Base-by-base conservation (phyloP, 1,140 invertebrate genomes). In the Atta colombica region DNA sequence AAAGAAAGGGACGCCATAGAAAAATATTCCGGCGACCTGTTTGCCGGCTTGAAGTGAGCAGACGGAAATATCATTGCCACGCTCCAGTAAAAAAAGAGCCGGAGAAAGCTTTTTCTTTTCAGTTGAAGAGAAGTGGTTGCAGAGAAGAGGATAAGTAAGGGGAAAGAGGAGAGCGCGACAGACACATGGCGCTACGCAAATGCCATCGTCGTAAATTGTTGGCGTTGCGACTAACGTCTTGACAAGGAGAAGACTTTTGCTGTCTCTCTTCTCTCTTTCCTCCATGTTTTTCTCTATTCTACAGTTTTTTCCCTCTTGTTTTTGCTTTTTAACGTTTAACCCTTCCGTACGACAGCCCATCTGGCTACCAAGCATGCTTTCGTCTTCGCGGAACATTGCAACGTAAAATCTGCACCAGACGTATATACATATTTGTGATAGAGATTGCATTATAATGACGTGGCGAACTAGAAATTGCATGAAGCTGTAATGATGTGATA, bases 131-230 rank as follows among this genome's bases (percentile, higher is more conserved):
- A 18, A 88, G 74, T 75, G 25, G 25, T 25, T 25, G 74, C 69
- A 66, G 77, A 55, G 53, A 69, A 45, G 86, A 71, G 60, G 68
- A 80, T 28, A 61, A 45, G 60, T 39, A 2, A 8, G 45, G 14
- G 10, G 10, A 84, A 90, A 89, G 92, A 92, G 88, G 45, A 53
- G 77, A 87, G 72, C 81, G 85, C 69, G 87, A 86, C 90, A 80
- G 89, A 94, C 94, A 95, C 92, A 95, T 95, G 94, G 93, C 93
- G 90, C 90, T 93, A 89, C 71, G 87, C 84, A 89, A 91, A 92
- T 86, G 87, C 87, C 81, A 82, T 21, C 82, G 88, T 69, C 91
- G 89, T 93, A 91, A 92, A 92, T 86, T 89, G 90, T 90, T 86
- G 91, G 88, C 91, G 88, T 89, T 90, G 91, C 88, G 75, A 72